Conservation (phyloP, 1,140 invertebrate species). For the Sinonovacula constricta region DNA sequence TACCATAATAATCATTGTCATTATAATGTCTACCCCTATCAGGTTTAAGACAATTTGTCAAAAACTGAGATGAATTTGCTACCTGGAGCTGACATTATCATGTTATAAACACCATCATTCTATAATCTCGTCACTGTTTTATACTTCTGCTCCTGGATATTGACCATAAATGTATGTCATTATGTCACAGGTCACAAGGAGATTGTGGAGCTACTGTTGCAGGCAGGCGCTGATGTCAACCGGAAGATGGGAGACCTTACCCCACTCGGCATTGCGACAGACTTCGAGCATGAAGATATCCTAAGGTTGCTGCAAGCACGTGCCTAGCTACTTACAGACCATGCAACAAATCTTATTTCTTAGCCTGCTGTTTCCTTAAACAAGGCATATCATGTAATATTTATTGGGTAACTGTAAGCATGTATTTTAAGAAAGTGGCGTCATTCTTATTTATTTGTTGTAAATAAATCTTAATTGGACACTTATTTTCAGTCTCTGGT, state of each 20-base stretch:
- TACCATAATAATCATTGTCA: too few relatives aligned
- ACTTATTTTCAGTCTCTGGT: too few relatives aligned
- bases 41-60: not conserved
- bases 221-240: conserved; percentile 69
- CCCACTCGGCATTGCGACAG: conserved; percentile 71
- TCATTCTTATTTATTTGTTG: not conserved
- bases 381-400: not conserved
- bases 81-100: not conserved
- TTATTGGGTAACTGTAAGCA: not conserved
- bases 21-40: too few relatives aligned
- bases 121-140: not conserved
- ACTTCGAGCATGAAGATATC: conserved; percentile 70
- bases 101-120: not conserved
- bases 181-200: conserved; percentile 72
- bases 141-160: not conserved
- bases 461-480: too few relatives aligned
- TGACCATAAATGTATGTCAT: not conserved
- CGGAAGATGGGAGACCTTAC: conserved; percentile 73
- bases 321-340: too few relatives aligned
- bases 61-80: not conserved
- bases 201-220: conserved; percentile 74
- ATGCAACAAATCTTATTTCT: not conserved
- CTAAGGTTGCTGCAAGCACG: conserved; percentile 4
- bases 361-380: not conserved
- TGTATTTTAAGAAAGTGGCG: not conserved